Conservation (phyloP, 2,888 invertebrate genomes). For the Drosophila formosana region DNA sequence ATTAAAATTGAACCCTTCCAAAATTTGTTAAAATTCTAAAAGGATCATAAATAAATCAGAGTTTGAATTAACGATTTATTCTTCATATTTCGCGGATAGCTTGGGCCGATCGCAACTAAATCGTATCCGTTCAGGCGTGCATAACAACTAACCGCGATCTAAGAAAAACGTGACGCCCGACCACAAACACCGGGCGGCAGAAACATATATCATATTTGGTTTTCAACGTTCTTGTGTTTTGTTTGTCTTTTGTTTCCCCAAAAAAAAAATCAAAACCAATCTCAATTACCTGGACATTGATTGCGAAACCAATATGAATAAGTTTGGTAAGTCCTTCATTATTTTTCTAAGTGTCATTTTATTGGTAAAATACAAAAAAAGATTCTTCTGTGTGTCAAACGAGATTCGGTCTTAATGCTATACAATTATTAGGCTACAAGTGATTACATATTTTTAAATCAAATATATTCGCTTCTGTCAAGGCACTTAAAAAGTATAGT, state of each 20-base stretch:
- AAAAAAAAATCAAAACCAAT: conserved; percentile 3
- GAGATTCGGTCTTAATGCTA: conserved; percentile 43
- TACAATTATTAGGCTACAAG: conserved; percentile 33
- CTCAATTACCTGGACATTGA: conserved; percentile 8
- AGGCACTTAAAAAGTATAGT: conserved; percentile 60
- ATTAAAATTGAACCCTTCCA: conserved; percentile 71
- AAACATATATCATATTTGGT: conserved; percentile 56
- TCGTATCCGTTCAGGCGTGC: conserved; percentile 48
- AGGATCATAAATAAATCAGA: conserved; percentile 76
- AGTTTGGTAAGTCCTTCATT: conserved; percentile 61
- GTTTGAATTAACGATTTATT: conserved; percentile 72
- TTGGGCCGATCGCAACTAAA: conserved; percentile 55
- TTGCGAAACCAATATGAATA: conserved; percentile 64
- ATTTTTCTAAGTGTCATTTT: conserved; percentile 34
- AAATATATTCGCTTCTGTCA: conserved; percentile 34
- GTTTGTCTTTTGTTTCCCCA: conserved; percentile 55
- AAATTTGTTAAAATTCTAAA: conserved; percentile 79
- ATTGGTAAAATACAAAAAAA: conserved; percentile 40
- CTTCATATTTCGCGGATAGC: conserved; percentile 68
- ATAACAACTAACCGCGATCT: conserved; percentile 51
- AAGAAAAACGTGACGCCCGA: conserved; percentile 61
- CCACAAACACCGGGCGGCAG: conserved; percentile 59
- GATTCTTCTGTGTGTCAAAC: conserved; percentile 15
- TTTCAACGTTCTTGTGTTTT: conserved; percentile 62
- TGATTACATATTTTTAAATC: conserved; percentile 22